Percentiles rank a stretch among this genome's conserved stretches.
phyloP scores from a whole-genome alignment of 2,113 vertebrate genomes.

The Bettongia penicillata region DNA sequence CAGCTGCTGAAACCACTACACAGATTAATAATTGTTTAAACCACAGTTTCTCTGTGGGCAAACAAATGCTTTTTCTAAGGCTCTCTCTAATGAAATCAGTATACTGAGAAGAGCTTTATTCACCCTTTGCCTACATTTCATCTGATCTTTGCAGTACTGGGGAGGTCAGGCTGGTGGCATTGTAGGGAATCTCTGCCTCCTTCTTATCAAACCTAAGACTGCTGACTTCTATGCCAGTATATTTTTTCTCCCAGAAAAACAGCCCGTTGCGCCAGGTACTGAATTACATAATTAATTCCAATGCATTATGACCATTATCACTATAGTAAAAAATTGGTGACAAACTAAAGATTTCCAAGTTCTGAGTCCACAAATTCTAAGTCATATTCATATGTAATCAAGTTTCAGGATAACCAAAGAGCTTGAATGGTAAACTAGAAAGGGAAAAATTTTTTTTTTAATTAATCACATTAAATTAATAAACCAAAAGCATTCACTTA shows the following conservation, averaged over 20 bases:
- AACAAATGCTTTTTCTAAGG: background rate
- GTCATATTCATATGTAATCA: background rate
- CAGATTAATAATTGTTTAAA: background rate
- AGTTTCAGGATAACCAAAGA: background rate
- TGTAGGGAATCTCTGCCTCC: background rate
- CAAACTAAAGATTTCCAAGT: background rate
- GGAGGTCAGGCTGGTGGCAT: background rate
- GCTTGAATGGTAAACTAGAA: background rate
- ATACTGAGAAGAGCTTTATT: background rate
- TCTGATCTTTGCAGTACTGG: background rate
- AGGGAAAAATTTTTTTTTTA: background rate
- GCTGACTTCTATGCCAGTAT: background rate
- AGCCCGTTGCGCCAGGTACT: background rate
- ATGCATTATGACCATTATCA: background rate
- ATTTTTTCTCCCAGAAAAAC: background rate
- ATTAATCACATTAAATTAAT: background rate
- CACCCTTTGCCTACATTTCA: background rate
- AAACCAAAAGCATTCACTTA: background rate
- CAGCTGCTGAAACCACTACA: background rate
- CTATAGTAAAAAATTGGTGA: background rate
- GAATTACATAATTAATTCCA: background rate
- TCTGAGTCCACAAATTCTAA: background rate
- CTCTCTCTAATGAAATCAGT: fast-evolving
- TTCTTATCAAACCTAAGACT: background rate
- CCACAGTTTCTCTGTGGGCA: background rate